Conservation (phyloP, 1,140 invertebrate genomes). For the Holotrichia oblita region DNA sequence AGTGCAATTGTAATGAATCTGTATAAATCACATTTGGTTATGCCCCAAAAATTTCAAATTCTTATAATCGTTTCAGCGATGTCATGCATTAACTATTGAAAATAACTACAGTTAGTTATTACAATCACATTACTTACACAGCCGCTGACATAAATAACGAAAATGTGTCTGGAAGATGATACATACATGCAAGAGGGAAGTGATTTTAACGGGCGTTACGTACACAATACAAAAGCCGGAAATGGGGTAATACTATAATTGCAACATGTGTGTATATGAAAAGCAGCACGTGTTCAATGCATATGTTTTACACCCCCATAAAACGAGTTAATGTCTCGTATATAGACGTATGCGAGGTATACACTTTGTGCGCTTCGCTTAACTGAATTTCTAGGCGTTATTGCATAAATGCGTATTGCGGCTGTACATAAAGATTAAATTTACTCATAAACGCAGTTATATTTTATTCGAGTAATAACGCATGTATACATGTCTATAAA, state of each 20-base stretch:
- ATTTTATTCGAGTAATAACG: neutral
- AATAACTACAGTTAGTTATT: too few species aligned
- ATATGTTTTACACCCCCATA: conserved; percentile 33
- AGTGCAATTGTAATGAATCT: too few species aligned
- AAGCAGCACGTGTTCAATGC: neutral
- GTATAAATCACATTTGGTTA: too few species aligned
- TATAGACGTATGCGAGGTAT: too few species aligned
- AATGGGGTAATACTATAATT: conserved; percentile 26
- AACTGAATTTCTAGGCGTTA: neutral
- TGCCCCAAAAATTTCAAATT: neutral
- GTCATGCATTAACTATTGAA: neutral
- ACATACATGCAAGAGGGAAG: neutral
- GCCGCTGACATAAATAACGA: neutral
- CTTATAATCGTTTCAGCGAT: neutral
- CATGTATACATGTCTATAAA: neutral
- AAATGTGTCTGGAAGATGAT: neutral
- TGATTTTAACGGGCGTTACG: neutral
- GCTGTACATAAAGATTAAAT: neutral
- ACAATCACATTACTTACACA: neutral
- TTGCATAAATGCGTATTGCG: neutral
- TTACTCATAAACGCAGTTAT: neutral
- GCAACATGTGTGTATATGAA: neutral
- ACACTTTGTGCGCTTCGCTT: neutral
- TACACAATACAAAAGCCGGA: too few species aligned
- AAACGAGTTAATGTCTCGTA: conserved; percentile 16